These are phyloP conservation scores for Papilio polyxenes DNA, from an alignment of 1,140 invertebrate species.

Conservation along the genomic window DNA sequence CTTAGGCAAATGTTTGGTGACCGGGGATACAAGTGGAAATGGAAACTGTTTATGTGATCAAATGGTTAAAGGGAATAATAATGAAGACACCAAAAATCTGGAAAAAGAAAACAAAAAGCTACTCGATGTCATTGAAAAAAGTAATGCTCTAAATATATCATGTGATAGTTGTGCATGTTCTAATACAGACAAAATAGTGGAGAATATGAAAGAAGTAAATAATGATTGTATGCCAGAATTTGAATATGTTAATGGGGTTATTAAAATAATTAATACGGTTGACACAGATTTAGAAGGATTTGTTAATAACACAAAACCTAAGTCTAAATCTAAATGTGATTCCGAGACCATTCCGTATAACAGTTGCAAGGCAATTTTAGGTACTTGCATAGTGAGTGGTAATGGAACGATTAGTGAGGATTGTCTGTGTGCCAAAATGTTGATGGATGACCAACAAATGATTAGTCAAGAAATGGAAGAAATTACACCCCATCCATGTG, in stretches of 20 bases:
- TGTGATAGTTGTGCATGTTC: conserved; percentile 58
- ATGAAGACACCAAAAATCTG: conserved; percentile 26
- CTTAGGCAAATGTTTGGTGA: conserved; percentile 59
- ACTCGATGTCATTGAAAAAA: conserved; percentile 18
- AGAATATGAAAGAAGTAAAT: conserved; percentile 5
- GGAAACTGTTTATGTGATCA: conserved; percentile 61
- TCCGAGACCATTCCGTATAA: conserved; percentile 54
- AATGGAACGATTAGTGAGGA: conserved; percentile 68
- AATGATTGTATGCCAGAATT: conserved; percentile 49
- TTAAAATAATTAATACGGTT: conserved; percentile 67
- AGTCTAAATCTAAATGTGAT: conserved; percentile 44
- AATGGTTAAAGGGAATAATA: conserved; percentile 50
- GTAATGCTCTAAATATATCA: conserved; percentile 32
- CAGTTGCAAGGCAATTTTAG: conserved; percentile 68
- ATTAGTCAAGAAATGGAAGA: conserved; percentile 71
- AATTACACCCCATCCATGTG: conserved; percentile 61
- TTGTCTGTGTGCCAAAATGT: conserved; percentile 72
- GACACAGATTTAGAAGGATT: conserved; percentile 54
- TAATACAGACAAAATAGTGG: conserved; percentile 22
- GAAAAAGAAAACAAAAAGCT: conserved; percentile 35
- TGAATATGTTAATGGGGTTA: conserved; percentile 59
- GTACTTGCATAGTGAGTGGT: conserved; percentile 72
- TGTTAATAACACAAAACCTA: conserved; percentile 37
- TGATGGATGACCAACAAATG: conserved; percentile 58
- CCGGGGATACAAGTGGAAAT: conserved; percentile 42